A percentile compares a stretch with the other conserved stretches of the same genome.
Evolutionary conservation across 2,113 vertebrate genomes (phyloP).

Genomic region (Myocastor coypus): DNA sequence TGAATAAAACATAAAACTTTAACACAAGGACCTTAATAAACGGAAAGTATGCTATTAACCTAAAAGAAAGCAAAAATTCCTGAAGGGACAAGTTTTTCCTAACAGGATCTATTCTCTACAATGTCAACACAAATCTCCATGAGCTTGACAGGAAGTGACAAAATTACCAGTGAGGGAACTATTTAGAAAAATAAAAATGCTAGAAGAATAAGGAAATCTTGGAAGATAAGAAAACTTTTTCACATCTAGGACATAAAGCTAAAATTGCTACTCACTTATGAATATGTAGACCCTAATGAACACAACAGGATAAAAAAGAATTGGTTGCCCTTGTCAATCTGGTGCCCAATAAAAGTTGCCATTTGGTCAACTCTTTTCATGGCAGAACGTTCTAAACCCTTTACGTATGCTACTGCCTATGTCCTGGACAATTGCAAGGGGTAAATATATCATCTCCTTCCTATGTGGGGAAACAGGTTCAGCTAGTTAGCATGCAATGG

Average conservation of each 20-base stretch:
- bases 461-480: neutral
- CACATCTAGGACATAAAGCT: neutral
- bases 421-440: neutral
- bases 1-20: constrained; percentile 19
- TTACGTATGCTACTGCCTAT: neutral
- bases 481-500: neutral
- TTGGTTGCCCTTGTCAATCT: neutral
- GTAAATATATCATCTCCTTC: neutral
- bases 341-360: neutral
- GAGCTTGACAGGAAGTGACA: neutral
- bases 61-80: constrained; percentile 38
- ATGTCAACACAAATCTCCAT: neutral
- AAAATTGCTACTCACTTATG: neutral
- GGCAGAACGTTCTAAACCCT: neutral
- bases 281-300: neutral
- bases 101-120: neutral
- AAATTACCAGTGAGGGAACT: neutral
- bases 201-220: constrained; percentile 16
- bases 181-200: neutral
- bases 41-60: neutral
- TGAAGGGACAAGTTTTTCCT: neutral
- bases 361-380: neutral
- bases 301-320: constrained; percentile 17
- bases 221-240: neutral
- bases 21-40: constrained; percentile 25